Evolutionary conservation across 2,113 vertebrate genomes (phyloP), one percentile per base, ranked within the genome.

Genomic region (Casuarius casuarius): DNA sequence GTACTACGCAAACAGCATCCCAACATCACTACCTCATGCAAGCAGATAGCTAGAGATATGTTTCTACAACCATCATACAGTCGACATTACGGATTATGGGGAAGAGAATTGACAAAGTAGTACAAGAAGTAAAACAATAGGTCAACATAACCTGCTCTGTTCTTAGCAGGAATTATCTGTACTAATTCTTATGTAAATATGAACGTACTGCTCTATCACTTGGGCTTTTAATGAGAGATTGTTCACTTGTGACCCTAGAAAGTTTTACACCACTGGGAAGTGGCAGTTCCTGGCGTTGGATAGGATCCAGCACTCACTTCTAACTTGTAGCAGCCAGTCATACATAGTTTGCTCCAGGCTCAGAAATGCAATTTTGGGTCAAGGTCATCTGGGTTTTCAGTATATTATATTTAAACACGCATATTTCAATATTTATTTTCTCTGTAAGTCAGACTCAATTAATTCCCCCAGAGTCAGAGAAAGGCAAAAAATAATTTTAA

Each of bases 11-110:
- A 48, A 40, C 9, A n/a, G 14, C 38, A 62, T 51, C 35, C 7
- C 65, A 14, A 11, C 44, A 28, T 56, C 1, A 0, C 33, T 72
- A 9, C 4, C 13, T 52, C 65, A 77, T 0, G 0, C 23, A 67
- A 58, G 33, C 19, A 5, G 9, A 2, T 21, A 26, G 81, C 46
- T 81, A 28, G 22, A 51, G 7, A 35, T n/a, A 12, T 7, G 5
- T 62, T 93, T 62, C 31, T 51, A 51, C 74, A 91, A 12, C 40
- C 20, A 35, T 94, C 54, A 11, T 33, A 16, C 4, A 65, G 25
- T 54, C 18, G 67, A 20, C 26, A 65, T 70, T 61, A 61, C 21
- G 28, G 51, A 25, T 81, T 84, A 46, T 2, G 59, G 25, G 40
- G 31, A 87, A 42, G 6, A 84, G 48, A 75, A 89, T 56, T 54